Conservation (phyloP, 2,113 vertebrate genomes). For the Myotis brandtii region DNA sequence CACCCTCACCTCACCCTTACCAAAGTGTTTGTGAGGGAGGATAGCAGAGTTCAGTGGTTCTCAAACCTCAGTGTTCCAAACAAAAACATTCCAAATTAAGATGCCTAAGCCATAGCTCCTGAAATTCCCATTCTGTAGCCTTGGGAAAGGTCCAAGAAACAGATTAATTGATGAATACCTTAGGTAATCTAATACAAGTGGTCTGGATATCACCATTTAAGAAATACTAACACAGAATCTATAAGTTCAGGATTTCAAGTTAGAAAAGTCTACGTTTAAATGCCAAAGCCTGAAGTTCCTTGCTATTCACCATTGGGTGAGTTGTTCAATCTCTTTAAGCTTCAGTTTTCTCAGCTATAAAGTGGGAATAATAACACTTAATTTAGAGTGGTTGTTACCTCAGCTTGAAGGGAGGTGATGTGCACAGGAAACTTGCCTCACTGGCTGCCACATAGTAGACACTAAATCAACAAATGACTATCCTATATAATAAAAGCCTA, state of each 20-base stretch:
- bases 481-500: no score
- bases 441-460: neutral
- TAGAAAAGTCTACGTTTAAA: neutral
- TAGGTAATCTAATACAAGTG: neutral
- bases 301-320: neutral
- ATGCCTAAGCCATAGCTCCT: neutral
- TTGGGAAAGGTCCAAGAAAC: neutral
- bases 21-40: neutral
- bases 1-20: neutral
- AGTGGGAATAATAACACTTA: neutral
- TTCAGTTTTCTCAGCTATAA: constrained; percentile 22
- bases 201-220: neutral
- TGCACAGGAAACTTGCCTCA: neutral
- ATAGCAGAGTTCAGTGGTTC: neutral
- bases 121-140: neutral
- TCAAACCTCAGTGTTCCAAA: neutral
- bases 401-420: neutral
- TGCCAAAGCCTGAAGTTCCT: neutral
- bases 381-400: neutral
- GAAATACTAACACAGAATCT: neutral
- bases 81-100: neutral
- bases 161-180: neutral
- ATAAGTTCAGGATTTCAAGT: neutral
- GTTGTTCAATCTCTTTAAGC: neutral
- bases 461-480: neutral